These are phyloP conservation scores for Cephus spinipes DNA, from an alignment of 2,888 invertebrate species.

Conservation along the genomic window DNA sequence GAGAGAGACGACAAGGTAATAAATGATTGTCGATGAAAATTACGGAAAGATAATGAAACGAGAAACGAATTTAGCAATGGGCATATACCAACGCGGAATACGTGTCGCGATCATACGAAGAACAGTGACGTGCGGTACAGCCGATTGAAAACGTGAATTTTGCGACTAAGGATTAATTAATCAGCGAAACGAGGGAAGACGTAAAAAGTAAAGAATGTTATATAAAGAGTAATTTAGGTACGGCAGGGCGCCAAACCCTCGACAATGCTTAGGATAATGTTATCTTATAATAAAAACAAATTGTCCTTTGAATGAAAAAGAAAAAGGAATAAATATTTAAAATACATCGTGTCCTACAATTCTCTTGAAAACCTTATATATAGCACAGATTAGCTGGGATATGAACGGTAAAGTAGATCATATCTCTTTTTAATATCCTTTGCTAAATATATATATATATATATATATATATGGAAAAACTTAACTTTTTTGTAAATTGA, in stretches of 20 bases:
- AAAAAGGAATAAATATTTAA: slow-evolving; percentile 66
- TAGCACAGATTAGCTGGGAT: not conserved
- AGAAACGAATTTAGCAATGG: not conserved
- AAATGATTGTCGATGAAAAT: slow-evolving; percentile 13
- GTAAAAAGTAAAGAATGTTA: slow-evolving; percentile 57
- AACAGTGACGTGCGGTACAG: not conserved
- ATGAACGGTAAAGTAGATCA: too few relatives aligned
- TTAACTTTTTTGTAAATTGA: not conserved
- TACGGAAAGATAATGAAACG: slow-evolving; percentile 6
- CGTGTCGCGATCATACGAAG: slow-evolving; percentile 15
- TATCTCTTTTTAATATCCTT: too few relatives aligned
- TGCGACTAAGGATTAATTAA: slow-evolving; percentile 50
- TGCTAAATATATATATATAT: not conserved
- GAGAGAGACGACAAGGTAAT: slow-evolving; percentile 5
- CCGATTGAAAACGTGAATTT: not conserved
- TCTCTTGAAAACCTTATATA: not conserved
- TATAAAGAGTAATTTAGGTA: slow-evolving; percentile 66
- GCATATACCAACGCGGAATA: not conserved
- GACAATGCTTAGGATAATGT: slow-evolving; percentile 66
- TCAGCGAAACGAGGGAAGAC: slow-evolving; percentile 57
- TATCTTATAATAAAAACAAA: slow-evolving; percentile 66
- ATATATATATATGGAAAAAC: not conserved
- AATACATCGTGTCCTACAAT: slow-evolving; percentile 47
- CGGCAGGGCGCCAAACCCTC: slow-evolving; percentile 57
- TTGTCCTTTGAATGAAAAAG: slow-evolving; percentile 63